A percentile compares a stretch with the other conserved stretches of the same genome.
Conservation (phyloP, 1,140 invertebrate genomes). For the Hylaeus anthracinus region DNA sequence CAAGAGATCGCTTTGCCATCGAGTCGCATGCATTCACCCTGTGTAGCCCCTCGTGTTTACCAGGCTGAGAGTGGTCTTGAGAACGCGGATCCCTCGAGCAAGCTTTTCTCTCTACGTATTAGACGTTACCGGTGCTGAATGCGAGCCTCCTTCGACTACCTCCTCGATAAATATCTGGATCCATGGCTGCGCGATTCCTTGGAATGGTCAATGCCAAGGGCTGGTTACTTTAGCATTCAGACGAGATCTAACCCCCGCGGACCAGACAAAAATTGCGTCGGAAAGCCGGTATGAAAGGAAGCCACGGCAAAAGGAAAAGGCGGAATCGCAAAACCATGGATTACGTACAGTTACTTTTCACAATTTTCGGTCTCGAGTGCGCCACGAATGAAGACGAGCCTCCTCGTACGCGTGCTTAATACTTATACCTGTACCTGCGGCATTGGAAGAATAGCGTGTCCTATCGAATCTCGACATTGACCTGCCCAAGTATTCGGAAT, state of each 20-base stretch:
- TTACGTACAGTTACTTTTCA: conserved; percentile 42
- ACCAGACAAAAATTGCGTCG: background rate
- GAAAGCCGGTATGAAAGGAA: conserved; percentile 41
- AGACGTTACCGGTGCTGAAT: background rate
- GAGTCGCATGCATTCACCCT: conserved; percentile 36
- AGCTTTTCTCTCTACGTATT: background rate
- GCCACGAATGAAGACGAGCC: background rate
- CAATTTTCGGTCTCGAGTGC: background rate
- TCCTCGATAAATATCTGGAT: conserved; percentile 44
- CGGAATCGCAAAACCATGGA: conserved; percentile 41
- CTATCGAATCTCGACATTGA: conserved; percentile 46
- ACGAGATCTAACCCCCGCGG: conserved; percentile 9
- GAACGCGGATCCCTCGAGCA: conserved; percentile 19
- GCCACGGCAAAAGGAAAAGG: conserved; percentile 21
- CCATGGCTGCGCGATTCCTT: conserved; percentile 13
- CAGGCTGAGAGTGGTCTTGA: conserved; percentile 26
- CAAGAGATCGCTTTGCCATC: conserved; percentile 45
- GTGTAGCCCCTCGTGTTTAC: conserved; percentile 43
- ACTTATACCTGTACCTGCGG: no score
- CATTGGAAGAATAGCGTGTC: no score
- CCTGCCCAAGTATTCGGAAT: conserved; percentile 21
- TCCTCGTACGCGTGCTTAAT: background rate
- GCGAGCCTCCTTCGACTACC: conserved; percentile 10
- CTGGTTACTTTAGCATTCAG: conserved; percentile 46
- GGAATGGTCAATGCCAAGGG: conserved; percentile 4